Conservation (phyloP, 2,888 invertebrate genomes). For the Cyclophora albipunctata region DNA sequence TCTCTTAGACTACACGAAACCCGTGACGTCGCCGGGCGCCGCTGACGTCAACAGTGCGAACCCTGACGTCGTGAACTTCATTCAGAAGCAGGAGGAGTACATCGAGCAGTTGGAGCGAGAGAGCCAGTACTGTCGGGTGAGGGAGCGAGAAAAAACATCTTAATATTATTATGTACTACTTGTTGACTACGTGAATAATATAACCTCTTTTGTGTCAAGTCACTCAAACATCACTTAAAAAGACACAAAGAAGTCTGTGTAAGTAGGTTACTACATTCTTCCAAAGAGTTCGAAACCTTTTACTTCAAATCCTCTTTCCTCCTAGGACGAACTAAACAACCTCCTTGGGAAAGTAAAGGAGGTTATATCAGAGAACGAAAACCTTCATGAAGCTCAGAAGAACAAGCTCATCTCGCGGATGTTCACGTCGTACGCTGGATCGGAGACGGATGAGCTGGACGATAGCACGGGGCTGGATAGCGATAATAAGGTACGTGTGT, state of each 20-base stretch:
- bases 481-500: conserved; percentile 52
- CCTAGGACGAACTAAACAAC: conserved; percentile 82
- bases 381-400: conserved; percentile 85
- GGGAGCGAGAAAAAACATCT: conserved; percentile 9
- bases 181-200: too few species aligned
- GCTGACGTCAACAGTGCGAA: conserved; percentile 59
- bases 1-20: too few species aligned
- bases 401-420: conserved; percentile 78
- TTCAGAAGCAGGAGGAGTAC: conserved; percentile 90
- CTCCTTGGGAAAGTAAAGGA: conserved; percentile 88
- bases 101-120: conserved; percentile 90
- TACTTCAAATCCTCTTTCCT: too few species aligned
- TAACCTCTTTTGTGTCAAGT: too few species aligned
- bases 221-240: too few species aligned
- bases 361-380: conserved; percentile 89
- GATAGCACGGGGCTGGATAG: conserved; percentile 68
- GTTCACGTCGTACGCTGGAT: conserved; percentile 73
- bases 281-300: too few species aligned
- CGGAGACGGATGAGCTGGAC: conserved; percentile 64
- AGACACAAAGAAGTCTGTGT: too few species aligned
- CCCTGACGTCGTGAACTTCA: conserved; percentile 85
- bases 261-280: too few species aligned
- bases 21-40: conserved; percentile 31
- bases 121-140: conserved; percentile 86
- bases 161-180: too few species aligned